These are phyloP conservation scores for Puma concolor DNA, from an alignment of 2,113 vertebrate genomes.

Conservation along the genomic window DNA sequence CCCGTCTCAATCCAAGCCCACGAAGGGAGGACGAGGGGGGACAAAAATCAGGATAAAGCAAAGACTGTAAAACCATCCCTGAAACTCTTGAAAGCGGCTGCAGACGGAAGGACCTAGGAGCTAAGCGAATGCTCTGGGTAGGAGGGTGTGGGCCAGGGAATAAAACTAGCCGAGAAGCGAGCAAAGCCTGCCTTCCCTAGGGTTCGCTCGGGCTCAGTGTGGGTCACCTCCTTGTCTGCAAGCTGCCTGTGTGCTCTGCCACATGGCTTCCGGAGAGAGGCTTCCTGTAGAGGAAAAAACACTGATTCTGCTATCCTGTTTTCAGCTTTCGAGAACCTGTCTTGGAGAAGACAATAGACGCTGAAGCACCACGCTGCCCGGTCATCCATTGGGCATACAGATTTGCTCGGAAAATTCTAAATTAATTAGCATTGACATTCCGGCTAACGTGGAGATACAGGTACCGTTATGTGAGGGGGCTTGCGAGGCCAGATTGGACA, in stretches of 20 bases:
- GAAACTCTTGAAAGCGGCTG: background rate
- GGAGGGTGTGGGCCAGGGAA: background rate
- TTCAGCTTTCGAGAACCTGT: background rate
- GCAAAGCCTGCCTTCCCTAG: background rate
- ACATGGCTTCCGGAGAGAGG: conserved; percentile 14
- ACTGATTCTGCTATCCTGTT: conserved; percentile 3
- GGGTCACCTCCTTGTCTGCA: background rate
- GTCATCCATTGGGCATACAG: background rate
- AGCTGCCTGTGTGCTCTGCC: background rate
- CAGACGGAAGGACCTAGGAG: background rate
- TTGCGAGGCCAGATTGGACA: background rate
- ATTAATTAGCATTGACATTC: background rate
- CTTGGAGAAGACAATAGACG: background rate
- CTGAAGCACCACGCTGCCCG: background rate
- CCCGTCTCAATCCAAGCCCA: background rate
- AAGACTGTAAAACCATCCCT: background rate
- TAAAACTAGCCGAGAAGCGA: background rate
- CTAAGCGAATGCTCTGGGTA: background rate
- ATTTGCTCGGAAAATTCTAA: conserved; percentile 46
- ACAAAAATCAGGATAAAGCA: background rate
- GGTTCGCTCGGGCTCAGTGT: background rate
- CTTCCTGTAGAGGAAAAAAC: conserved; percentile 31
- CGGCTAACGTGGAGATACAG: background rate
- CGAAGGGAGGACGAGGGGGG: background rate
- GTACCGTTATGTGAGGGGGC: background rate